These are phyloP conservation scores for Wiebesia pumilae DNA, from an alignment of 1,140 invertebrate species.

Conservation along the genomic window DNA sequence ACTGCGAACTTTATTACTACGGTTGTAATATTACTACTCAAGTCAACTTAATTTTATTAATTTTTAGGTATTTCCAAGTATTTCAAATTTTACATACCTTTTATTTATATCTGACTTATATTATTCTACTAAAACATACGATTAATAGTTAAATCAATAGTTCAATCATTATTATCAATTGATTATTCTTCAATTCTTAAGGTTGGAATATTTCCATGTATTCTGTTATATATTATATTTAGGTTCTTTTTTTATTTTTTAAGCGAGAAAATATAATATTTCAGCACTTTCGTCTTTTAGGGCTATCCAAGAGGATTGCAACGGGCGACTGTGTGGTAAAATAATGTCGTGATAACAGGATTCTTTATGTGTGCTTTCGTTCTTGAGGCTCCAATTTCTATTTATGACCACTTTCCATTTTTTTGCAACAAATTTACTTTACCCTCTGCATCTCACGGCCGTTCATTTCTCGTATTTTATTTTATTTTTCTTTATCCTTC, in stretches of 20 bases:
- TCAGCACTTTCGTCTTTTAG: slow-evolving; percentile 3
- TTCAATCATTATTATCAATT: neutral
- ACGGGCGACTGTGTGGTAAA: slow-evolving; percentile 39
- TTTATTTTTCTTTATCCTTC: neutral
- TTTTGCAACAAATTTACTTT: neutral
- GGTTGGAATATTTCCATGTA: neutral
- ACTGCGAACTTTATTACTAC: too few species aligned
- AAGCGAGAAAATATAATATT: slow-evolving; percentile 15
- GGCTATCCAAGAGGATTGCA: slow-evolving; percentile 33
- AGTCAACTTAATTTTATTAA: too few species aligned
- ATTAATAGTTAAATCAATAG: neutral
- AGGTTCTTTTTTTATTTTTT: slow-evolving; percentile 8
- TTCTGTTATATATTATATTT: neutral
- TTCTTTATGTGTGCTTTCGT: slow-evolving; percentile 28
- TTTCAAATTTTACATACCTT: too few species aligned
- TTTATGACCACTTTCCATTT: slow-evolving; percentile 48
- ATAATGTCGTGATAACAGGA: slow-evolving; percentile 53
- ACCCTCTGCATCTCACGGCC: neutral
- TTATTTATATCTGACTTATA: neutral
- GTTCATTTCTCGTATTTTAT: neutral
- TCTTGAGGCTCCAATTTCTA: slow-evolving; percentile 40
- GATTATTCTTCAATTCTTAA: neutral
- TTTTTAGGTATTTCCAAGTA: too few species aligned
- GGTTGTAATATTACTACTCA: too few species aligned
- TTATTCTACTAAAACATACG: neutral